Evolutionary conservation across 2,113 vertebrate genomes (phyloP).

Genomic region (Struthidea cinerea): DNA sequence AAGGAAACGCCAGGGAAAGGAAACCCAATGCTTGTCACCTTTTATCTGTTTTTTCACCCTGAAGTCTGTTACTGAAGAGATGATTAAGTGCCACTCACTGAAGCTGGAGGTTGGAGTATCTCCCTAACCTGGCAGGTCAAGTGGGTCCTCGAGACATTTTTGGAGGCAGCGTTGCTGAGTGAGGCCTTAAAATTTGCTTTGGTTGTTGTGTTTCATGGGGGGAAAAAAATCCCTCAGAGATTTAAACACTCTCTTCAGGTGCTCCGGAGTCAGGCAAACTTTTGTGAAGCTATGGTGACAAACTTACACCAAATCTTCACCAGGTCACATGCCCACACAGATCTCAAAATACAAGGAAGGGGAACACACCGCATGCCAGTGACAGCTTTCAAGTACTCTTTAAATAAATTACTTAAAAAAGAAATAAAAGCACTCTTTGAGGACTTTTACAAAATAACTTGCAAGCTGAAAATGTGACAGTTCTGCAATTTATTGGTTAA

Average conservation of each 20-base stretch:
- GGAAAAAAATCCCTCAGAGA: not conserved
- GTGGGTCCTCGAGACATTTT: rapidly evolving
- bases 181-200: not conserved
- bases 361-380: not conserved
- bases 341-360: not conserved
- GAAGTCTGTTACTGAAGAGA: not conserved
- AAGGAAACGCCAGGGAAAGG: not conserved
- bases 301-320: not conserved
- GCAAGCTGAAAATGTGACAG: not conserved
- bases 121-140: not conserved
- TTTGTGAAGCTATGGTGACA: not conserved
- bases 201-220: not conserved
- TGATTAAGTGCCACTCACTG: not conserved
- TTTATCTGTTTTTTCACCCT: not conserved
- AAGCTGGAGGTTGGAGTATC: not conserved
- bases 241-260: not conserved
- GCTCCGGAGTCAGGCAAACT: not conserved
- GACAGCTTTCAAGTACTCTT: not conserved
- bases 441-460: not conserved
- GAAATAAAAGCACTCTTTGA: not conserved
- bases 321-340: not conserved
- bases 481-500: not conserved
- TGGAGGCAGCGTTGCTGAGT: not conserved
- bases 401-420: not conserved
- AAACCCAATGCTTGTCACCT: not conserved